Conservation (phyloP, 1,140 invertebrate species). For the Belonocnema kinseyi region DNA sequence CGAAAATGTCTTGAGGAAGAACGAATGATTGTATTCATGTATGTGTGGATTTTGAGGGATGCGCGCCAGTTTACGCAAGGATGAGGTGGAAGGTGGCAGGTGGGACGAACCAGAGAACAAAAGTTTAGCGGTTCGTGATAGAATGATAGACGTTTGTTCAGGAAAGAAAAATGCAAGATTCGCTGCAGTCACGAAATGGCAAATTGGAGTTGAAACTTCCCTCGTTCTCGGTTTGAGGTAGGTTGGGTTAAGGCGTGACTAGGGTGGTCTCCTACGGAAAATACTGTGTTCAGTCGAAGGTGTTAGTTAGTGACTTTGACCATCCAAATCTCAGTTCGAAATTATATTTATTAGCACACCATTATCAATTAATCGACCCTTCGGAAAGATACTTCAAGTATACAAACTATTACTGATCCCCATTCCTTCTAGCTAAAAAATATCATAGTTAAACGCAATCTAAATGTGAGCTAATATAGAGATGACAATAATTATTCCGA, state of each 20-base stretch:
- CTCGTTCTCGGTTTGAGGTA: conserved; percentile 66
- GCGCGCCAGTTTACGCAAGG: conserved; percentile 51
- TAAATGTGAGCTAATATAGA: too few species aligned
- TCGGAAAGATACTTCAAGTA: too few species aligned
- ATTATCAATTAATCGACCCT: too few species aligned
- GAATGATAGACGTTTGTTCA: conserved; percentile 77
- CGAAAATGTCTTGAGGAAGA: conserved; percentile 28
- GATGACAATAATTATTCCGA: too few species aligned
- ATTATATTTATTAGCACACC: too few species aligned
- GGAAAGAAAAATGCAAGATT: conserved; percentile 77
- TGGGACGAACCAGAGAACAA: conserved; percentile 68
- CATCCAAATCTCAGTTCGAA: too few species aligned
- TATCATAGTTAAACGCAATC: too few species aligned
- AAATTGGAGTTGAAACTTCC: conserved; percentile 76
- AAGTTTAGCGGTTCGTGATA: conserved; percentile 74
- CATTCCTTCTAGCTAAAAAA: too few species aligned
- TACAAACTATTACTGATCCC: too few species aligned
- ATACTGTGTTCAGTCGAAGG: neutral
- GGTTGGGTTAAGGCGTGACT: conserved; percentile 65
- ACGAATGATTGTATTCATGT: neutral
- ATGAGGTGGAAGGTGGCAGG: conserved; percentile 53
- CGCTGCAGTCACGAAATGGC: conserved; percentile 76
- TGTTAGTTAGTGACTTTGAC: neutral
- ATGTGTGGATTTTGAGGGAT: conserved; percentile 40
- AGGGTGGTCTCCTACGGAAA: neutral